Conservation (phyloP, 2,888 invertebrate genomes). For the Drosophila longiperda region DNA sequence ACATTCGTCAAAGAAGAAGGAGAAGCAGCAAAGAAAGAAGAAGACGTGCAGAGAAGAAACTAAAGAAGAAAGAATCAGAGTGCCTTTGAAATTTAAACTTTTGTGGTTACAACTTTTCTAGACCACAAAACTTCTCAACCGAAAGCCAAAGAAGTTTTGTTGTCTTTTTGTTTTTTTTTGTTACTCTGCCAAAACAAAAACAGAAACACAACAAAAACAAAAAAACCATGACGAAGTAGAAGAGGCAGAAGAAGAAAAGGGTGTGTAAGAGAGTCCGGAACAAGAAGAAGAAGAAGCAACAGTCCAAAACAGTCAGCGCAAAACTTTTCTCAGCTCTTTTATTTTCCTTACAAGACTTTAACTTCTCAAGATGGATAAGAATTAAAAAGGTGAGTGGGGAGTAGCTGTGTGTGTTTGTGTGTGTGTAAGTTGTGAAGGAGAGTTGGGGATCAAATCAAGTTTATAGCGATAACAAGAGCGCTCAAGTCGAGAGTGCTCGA, state of each 20-base stretch:
- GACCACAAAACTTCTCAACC: slow-evolving; percentile 73
- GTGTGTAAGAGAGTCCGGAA: slow-evolving; percentile 40
- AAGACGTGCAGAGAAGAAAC: slow-evolving; percentile 9
- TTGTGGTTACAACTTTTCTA: slow-evolving; percentile 70
- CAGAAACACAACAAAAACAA: slow-evolving; percentile 44
- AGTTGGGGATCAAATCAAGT: slow-evolving; percentile 49
- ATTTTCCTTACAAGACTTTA: slow-evolving; percentile 57
- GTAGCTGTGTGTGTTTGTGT: neutral
- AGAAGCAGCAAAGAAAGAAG: slow-evolving; percentile 24
- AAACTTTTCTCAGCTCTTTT: slow-evolving; percentile 69
- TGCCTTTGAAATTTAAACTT: slow-evolving; percentile 64
- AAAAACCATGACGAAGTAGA: slow-evolving; percentile 5
- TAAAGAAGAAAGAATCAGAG: slow-evolving; percentile 44
- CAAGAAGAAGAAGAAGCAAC: slow-evolving; percentile 54
- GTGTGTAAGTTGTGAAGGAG: neutral
- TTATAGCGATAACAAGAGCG: slow-evolving; percentile 49
- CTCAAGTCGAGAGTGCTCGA: neutral
- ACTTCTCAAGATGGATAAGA: slow-evolving; percentile 70
- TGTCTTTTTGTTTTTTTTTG: slow-evolving; percentile 20
- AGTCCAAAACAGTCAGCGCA: slow-evolving; percentile 53
- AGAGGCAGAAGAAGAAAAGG: slow-evolving; percentile 29
- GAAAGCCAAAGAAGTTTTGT: slow-evolving; percentile 64
- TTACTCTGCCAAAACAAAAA: slow-evolving; percentile 61
- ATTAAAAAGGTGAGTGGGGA: slow-evolving; percentile 25
- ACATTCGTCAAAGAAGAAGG: slow-evolving; percentile 49